Base-by-base conservation (phyloP, 2,888 invertebrate species). In the Steromphala cineraria region DNA sequence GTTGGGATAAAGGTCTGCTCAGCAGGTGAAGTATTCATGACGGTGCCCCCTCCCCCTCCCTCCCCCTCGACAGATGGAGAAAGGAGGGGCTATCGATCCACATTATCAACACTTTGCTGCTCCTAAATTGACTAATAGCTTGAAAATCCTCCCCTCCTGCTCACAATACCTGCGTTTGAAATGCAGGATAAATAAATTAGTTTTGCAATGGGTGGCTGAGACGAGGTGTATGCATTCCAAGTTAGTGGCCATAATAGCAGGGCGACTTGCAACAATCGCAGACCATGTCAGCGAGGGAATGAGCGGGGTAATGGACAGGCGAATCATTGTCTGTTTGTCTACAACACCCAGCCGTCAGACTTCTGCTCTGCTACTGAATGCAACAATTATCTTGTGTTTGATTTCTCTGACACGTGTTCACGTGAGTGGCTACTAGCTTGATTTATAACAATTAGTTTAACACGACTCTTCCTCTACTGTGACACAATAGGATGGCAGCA, bases 171-270 rank as follows among this genome's bases (percentile, higher is more conserved):
- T 71, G 71, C 40, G 71, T 36, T 31, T 36, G 71, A 71, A 71
- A 71, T 71, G 71, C 71, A 71, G 71, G 40, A 71, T 71, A 71
- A 71, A 71, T 71, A 71, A 28, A 71, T 71, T 71, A 71, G 31
- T 31, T 71, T 71, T 36, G 17, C 36, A 36, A 71, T 36, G 40
- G 19, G 71, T 56, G 36, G 31, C 71, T 40, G 28, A 19, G 40
- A 71, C 40, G 28, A 15, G 17, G 8, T 71, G n/a, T 71, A 40
- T 71, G 17, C 40, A 71, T 36, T 40, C 10, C 17, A 36, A 40
- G 5, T 19, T 36, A 36, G 7, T 17, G 40, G n/a, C 71, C 15
- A 71, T 71, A 40, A 71, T 36, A 19, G 19, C 71, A 71, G 36
- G 17, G 31, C 36, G 19, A 71, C 10, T 19, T 40, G 36, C 71